These are phyloP conservation scores for Eulemur albifrons DNA, from an alignment of 2,797 vertebrate genomes.

Conservation along the genomic window DNA sequence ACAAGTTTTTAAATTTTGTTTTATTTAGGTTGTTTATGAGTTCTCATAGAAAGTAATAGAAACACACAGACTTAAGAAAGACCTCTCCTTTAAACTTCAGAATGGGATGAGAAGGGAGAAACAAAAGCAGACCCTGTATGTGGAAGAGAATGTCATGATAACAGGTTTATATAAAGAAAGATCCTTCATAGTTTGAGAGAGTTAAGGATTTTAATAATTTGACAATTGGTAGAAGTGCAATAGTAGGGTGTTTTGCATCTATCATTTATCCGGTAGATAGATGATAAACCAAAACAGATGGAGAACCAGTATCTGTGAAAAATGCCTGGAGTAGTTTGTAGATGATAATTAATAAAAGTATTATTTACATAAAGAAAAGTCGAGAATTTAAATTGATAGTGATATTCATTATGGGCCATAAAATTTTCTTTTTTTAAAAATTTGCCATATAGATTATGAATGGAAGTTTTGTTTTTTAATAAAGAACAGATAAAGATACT, in stretches of 20 bases:
- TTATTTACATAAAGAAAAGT: slow-evolving; percentile 16
- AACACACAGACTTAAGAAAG: not conserved
- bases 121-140: not conserved
- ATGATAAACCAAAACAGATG: slow-evolving; percentile 15
- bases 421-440: not conserved
- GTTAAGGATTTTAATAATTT: not conserved
- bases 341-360: slow-evolving; percentile 59
- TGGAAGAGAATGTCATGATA: not conserved
- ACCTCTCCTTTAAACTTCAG: not conserved
- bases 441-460: not conserved
- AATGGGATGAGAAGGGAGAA: not conserved
- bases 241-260: not conserved
- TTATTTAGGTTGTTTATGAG: not conserved
- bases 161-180: not conserved
- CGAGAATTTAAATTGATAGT: not conserved
- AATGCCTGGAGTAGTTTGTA: slow-evolving; percentile 44
- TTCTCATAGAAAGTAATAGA: not conserved
- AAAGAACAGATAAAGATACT: not conserved
- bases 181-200: not conserved
- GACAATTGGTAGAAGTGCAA: not conserved
- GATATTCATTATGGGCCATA: not conserved
- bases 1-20: not conserved
- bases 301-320: slow-evolving; percentile 42
- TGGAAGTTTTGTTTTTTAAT: not conserved
- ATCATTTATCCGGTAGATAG: not conserved